Evolutionary conservation across 2,797 vertebrate genomes (phyloP).

Genomic region (Cephalopachus bancanus): DNA sequence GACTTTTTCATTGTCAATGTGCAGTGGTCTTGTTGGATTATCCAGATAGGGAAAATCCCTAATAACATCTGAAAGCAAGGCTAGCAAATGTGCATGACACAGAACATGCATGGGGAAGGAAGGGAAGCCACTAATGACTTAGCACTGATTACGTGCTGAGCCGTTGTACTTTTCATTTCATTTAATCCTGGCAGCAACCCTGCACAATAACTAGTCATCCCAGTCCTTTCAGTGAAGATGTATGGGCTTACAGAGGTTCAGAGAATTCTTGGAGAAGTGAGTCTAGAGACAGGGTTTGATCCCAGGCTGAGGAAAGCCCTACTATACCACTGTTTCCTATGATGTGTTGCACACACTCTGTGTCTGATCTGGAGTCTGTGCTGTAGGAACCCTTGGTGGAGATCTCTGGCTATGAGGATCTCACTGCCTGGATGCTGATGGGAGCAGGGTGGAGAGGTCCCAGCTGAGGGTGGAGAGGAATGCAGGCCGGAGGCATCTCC

Average conservation of each 20-base stretch:
- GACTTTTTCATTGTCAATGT: accelerated
- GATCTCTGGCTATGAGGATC: accelerated
- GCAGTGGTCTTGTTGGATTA: accelerated
- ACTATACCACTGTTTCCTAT: accelerated
- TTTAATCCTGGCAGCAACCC: neutral
- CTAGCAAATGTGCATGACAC: accelerated
- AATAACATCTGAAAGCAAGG: accelerated
- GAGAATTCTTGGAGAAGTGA: neutral
- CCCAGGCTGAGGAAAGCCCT: accelerated
- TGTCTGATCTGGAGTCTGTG: accelerated
- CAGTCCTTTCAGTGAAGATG: too few species aligned
- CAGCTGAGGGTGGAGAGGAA: neutral
- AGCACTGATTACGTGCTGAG: accelerated
- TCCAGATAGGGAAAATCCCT: neutral
- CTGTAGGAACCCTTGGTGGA: accelerated
- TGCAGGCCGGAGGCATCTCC: accelerated
- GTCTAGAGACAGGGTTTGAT: neutral
- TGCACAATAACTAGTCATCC: accelerated
- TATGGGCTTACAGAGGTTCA: accelerated
- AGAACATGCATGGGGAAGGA: too few species aligned
- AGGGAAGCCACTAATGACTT: neutral
- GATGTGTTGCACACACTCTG: accelerated
- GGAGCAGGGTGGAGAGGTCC: accelerated
- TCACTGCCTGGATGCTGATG: accelerated
- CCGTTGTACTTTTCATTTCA: accelerated